phyloP scores from a whole-genome alignment of 2,113 vertebrate species.

The Lontra canadensis region DNA sequence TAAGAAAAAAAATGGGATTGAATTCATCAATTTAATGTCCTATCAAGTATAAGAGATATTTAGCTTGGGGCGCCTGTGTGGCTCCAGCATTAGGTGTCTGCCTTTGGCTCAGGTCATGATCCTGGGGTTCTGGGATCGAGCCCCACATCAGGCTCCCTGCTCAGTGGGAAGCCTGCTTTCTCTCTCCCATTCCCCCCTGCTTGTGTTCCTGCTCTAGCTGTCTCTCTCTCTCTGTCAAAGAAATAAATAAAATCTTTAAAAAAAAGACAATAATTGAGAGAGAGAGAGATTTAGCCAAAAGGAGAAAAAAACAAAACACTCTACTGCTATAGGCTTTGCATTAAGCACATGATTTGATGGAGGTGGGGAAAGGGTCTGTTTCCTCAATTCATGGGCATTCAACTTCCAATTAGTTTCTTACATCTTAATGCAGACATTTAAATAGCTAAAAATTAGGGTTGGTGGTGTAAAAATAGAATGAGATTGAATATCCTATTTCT shows the following conservation, averaged over 20 bases:
- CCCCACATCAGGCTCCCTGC: too few species aligned
- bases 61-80: not conserved
- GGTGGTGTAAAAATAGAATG: not conserved
- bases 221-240: too few species aligned
- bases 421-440: not conserved
- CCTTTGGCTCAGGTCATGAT: too few species aligned
- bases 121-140: too few species aligned
- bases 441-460: not conserved
- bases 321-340: not conserved
- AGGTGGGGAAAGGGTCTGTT: not conserved
- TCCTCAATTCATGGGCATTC: not conserved
- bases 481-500: not conserved
- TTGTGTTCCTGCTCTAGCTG: too few species aligned
- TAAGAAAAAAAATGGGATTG: not conserved
- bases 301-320: accelerated
- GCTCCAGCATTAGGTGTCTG: too few species aligned
- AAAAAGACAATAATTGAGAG: too few species aligned
- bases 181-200: too few species aligned
- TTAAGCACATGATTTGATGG: not conserved
- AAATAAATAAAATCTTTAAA: too few species aligned
- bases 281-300: not conserved
- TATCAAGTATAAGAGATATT: not conserved
- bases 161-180: too few species aligned
- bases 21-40: not conserved
- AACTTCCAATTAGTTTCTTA: not conserved